A percentile compares a stretch with the other conserved stretches of the same genome.
Evolutionary conservation across 2,113 vertebrate genomes (phyloP).

Genomic region (Pachycephala philippinensis): DNA sequence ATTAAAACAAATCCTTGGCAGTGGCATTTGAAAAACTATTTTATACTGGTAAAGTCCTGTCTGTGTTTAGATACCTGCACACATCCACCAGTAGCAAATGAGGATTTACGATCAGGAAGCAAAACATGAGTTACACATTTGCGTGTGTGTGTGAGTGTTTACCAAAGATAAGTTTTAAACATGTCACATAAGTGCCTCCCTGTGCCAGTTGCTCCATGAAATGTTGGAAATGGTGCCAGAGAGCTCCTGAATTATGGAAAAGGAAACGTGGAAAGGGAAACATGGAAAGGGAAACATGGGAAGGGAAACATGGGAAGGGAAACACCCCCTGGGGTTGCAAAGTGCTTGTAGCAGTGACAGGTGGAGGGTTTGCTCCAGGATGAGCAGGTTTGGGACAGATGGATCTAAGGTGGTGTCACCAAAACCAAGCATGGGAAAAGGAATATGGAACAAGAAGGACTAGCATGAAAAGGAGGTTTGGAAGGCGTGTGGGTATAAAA

Average conservation of each 20-base stretch:
- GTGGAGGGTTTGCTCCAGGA: not conserved
- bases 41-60: not conserved
- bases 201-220: conserved; percentile 10
- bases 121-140: not conserved
- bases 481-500: not conserved
- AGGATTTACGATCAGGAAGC: conserved; percentile 6
- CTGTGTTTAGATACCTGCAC: not conserved
- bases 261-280: not conserved
- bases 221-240: not conserved
- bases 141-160: conserved; percentile 7
- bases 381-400: not conserved
- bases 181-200: conserved; percentile 73
- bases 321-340: not conserved
- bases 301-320: not conserved
- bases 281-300: not conserved
- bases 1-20: not conserved
- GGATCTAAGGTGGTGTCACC: not conserved
- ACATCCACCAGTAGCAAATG: not conserved
- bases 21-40: not conserved
- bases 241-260: not conserved
- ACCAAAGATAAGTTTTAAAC: conserved; percentile 73
- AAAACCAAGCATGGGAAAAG: not conserved
- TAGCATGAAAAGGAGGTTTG: fast-evolving
- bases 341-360: fast-evolving
- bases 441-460: not conserved